These are phyloP conservation scores for Ceramica pisi DNA, from an alignment of 2,888 invertebrate species.

Conservation along the genomic window DNA sequence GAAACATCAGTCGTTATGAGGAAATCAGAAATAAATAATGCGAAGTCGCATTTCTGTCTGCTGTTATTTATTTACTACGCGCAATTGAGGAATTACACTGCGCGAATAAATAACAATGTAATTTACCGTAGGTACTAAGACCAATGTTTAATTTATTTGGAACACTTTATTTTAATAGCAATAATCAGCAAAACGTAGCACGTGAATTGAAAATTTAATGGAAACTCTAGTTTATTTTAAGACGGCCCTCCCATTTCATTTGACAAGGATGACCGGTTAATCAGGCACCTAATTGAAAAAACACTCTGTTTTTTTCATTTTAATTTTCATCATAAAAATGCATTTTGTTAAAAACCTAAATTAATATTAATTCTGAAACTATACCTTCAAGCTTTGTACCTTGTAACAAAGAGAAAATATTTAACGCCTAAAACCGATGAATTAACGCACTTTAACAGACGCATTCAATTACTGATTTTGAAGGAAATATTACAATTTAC, in stretches of 20 bases:
- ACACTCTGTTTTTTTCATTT: neutral
- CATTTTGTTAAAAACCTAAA: neutral
- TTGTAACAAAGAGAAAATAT: constrained; percentile 12
- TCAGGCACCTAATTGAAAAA: neutral
- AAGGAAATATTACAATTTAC: constrained; percentile 36
- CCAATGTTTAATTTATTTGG: neutral
- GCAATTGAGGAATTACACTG: constrained; percentile 20
- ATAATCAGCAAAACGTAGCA: neutral
- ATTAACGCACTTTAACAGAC: constrained; percentile 47
- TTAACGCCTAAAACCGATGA: constrained; percentile 24
- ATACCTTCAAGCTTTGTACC: constrained; percentile 5
- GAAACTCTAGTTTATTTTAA: constrained; percentile 25
- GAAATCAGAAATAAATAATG: constrained; percentile 35
- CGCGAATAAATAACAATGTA: constrained; percentile 7
- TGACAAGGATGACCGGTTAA: neutral
- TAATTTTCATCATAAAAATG: constrained; percentile 8
- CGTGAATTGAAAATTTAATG: neutral
- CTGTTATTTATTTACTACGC: constrained; percentile 25
- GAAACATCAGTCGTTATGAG: constrained; percentile 31
- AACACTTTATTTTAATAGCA: constrained; percentile 1
- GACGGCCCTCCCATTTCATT: neutral
- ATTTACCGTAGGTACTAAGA: neutral
- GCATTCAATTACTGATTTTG: constrained; percentile 38
- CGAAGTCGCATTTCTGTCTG: constrained; percentile 13
- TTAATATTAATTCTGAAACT: neutral